Evolutionary conservation across 53 echinoderm and acorn worm species (phyloP).

Genomic region (Echinometra lucunter): DNA sequence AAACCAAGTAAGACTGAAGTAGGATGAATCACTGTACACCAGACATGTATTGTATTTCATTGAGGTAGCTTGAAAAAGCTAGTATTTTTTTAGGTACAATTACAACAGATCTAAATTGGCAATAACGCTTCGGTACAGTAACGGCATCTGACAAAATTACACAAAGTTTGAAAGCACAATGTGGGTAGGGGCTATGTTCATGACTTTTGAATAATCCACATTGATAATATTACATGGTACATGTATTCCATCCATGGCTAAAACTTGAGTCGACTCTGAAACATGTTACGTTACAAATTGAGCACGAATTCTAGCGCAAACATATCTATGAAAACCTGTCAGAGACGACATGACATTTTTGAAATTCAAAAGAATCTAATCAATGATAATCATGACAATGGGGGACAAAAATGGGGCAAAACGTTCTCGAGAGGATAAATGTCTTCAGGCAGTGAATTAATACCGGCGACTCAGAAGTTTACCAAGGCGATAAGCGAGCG

Average conservation of each 20-base stretch:
- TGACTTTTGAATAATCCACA: no score
- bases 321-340: not conserved
- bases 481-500: not conserved
- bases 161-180: no score
- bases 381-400: not conserved
- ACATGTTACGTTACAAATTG: not conserved
- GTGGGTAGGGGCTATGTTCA: no score
- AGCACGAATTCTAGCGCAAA: not conserved
- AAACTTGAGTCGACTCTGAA: not conserved
- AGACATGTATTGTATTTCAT: no score
- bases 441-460: constrained; percentile 20
- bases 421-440: constrained; percentile 17
- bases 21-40: no score
- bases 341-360: constrained; percentile 3
- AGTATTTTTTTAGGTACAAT: no score
- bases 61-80: no score
- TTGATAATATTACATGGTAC: not conserved
- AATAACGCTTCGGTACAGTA: no score
- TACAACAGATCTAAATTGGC: no score
- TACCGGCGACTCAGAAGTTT: not conserved
- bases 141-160: no score
- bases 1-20: no score
- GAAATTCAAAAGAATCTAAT: constrained; percentile 23
- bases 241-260: no score
- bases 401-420: constrained; percentile 10